Percentiles rank a stretch among this genome's conserved stretches.
These are phyloP conservation scores for Erythrolamprus reginae DNA, from an alignment of 2,113 vertebrate genomes.

Conservation along the genomic window DNA sequence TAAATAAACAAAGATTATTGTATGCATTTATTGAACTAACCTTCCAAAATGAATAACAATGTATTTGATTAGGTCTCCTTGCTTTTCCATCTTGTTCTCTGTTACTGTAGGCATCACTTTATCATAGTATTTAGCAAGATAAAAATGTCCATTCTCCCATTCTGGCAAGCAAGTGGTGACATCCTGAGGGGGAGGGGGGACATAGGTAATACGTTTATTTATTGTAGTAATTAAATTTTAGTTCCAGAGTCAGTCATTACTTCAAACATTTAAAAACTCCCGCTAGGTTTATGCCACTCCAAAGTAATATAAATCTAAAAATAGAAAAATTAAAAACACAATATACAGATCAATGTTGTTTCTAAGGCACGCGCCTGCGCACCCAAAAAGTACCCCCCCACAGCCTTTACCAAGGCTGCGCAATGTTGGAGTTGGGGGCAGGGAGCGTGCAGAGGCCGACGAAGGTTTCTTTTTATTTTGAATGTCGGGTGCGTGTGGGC, in stretches of 20 bases:
- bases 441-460: too few species aligned
- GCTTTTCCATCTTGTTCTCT: conserved; percentile 97
- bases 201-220: neutral
- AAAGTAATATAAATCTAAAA: neutral
- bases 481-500: too few species aligned
- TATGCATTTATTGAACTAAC: conserved; percentile 62
- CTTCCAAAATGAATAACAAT: conserved; percentile 94
- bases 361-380: too few species aligned
- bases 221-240: neutral
- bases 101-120: conserved; percentile 98
- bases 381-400: too few species aligned
- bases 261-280: neutral
- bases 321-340: neutral
- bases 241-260: neutral
- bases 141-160: conserved; percentile 98
- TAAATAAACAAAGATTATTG: neutral
- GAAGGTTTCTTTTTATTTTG: too few species aligned
- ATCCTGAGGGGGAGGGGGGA: conserved; percentile 73
- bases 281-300: neutral
- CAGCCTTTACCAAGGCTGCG: too few species aligned
- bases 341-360: too few species aligned
- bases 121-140: conserved; percentile 97
- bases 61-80: conserved; percentile 93
- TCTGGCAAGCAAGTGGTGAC: conserved; percentile 90
- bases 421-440: too few species aligned